These are phyloP conservation scores for Phalacrocorax pelagicus DNA, from an alignment of 2,113 vertebrate species.

Conservation along the genomic window DNA sequence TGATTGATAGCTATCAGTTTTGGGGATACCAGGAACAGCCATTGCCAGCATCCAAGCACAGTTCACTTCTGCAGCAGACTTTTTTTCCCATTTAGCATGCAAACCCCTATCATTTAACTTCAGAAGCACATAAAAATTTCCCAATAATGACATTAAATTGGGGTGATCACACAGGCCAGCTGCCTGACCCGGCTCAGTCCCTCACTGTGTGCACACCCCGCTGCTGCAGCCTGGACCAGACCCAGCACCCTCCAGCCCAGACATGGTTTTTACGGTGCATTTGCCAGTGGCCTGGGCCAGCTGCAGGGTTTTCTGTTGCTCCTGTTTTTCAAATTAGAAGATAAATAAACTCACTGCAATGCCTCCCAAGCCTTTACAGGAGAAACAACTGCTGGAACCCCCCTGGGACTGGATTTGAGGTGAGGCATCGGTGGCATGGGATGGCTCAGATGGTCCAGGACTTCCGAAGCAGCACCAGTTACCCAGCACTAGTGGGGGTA, in stretches of 20 bases:
- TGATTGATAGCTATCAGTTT: not conserved
- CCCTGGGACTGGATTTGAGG: not conserved
- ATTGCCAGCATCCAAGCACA: not conserved
- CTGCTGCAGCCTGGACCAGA: not conserved
- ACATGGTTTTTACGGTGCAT: rapidly evolving
- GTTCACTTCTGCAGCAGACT: not conserved
- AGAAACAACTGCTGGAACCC: rapidly evolving
- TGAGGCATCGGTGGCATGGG: rapidly evolving
- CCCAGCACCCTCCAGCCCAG: not conserved
- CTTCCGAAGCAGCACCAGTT: not conserved
- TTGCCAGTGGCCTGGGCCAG: not conserved
- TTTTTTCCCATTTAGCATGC: not conserved
- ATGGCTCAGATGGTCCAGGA: rapidly evolving
- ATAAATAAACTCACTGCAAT: not conserved
- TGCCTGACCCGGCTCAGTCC: not conserved
- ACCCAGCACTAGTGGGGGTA: not conserved
- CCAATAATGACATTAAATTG: not conserved
- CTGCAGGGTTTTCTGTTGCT: not conserved
- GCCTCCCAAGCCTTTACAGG: not conserved
- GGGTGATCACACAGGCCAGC: too few species aligned
- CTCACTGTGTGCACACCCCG: rapidly evolving
- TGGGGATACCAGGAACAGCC: not conserved
- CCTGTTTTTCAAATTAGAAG: not conserved
- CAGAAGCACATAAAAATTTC: not conserved
- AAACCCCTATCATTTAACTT: not conserved